Evolutionary conservation across 2,888 invertebrate genomes (phyloP).

Genomic region (Ormyrus pomaceus): DNA sequence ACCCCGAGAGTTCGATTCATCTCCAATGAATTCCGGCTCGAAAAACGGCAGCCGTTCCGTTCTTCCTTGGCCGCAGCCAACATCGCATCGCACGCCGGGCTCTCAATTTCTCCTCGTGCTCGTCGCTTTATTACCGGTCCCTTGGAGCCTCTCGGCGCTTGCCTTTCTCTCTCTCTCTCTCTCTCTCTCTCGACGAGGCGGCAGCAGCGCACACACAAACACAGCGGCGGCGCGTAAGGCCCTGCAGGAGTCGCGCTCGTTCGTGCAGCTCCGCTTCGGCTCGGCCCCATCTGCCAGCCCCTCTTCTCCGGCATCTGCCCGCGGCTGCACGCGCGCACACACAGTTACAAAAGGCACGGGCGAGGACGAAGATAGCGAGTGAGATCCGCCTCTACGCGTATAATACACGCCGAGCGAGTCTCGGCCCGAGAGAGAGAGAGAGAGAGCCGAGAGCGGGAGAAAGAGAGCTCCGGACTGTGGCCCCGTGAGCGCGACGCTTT

Average conservation of each 20-base stretch:
- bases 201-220: too few species aligned
- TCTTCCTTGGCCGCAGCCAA: too few species aligned
- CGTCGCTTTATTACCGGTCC: neutral
- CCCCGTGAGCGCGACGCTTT: slow-evolving; percentile 39
- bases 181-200: neutral
- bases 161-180: slow-evolving; percentile 10
- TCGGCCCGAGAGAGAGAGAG: slow-evolving; percentile 10
- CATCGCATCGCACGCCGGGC: too few species aligned
- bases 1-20: too few species aligned
- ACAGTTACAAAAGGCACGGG: neutral
- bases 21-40: too few species aligned
- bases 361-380: slow-evolving; percentile 19
- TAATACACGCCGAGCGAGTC: neutral
- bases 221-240: too few species aligned
- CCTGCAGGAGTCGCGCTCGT: too few species aligned
- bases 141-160: too few species aligned
- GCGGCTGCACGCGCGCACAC: slow-evolving; percentile 24
- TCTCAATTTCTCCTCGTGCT: too few species aligned
- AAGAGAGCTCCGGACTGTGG: slow-evolving; percentile 7
- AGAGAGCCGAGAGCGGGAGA: slow-evolving; percentile 11
- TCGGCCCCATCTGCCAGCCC: slow-evolving; percentile 1
- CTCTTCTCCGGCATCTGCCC: slow-evolving; percentile 42
- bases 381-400: neutral
- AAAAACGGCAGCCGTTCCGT: too few species aligned
- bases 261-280: too few species aligned